A percentile compares a stretch with the other conserved stretches of the same genome.
Conservation (phyloP, 2,888 invertebrate genomes). For the Apotomis betuletana region DNA sequence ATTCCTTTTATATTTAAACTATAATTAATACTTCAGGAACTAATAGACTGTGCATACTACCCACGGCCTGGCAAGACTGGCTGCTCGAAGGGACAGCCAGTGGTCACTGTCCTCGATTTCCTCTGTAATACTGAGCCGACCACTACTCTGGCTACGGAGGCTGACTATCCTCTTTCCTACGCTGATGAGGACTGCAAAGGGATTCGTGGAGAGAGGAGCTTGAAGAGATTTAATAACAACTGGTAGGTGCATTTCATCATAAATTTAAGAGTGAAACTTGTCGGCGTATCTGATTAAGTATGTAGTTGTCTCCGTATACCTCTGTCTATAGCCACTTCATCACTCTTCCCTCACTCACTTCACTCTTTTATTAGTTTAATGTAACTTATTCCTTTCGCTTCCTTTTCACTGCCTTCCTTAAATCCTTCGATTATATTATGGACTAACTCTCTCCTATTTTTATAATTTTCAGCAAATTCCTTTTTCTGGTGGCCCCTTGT, state of each 20-base stretch:
- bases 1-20: background rate
- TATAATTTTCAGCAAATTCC: too few species aligned
- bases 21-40: conserved; percentile 47
- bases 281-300: too few species aligned
- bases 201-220: background rate
- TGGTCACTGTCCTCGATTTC: conserved; percentile 40
- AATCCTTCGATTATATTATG: too few species aligned
- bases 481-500: too few species aligned
- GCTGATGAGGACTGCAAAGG: conserved; percentile 42
- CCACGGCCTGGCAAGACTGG: conserved; percentile 43
- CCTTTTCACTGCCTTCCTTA: too few species aligned
- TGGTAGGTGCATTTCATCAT: conserved; percentile 2
- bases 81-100: background rate
- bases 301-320: too few species aligned
- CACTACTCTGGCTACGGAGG: conserved; percentile 46
- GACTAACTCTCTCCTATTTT: too few species aligned
- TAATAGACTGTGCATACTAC: conserved; percentile 51
- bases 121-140: conserved; percentile 30
- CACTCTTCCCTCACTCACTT: too few species aligned
- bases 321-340: too few species aligned
- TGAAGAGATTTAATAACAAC: conserved; percentile 3
- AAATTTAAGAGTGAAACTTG: too few species aligned
- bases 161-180: conserved; percentile 53
- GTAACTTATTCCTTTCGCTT: too few species aligned
- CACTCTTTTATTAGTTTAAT: too few species aligned